Base-by-base conservation (phyloP, 2,113 vertebrate genomes). In the Petrocephalus zakoni region DNA sequence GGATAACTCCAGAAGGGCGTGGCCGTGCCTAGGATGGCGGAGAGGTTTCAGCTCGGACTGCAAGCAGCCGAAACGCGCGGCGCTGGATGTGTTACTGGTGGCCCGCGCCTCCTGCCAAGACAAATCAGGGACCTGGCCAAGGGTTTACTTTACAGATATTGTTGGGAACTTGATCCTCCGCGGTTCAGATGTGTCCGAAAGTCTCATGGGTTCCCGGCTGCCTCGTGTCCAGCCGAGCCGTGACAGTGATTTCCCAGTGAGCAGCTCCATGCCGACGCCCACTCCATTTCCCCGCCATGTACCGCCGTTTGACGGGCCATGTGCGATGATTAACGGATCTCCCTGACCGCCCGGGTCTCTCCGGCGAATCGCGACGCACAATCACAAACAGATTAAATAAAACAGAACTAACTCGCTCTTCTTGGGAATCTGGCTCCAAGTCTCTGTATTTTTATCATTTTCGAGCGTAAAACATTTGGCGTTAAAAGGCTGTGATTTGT, bases 401-500 rank as follows among this genome's bases (percentile, higher is more conserved):
- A 86, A 86, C 29, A 29, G 49, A 34, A 51, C 84, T 37, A 56
- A 87, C 37, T n/a, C 11, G 19, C 55, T 46, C 21, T 46, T 61
- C 86, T 64, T 64, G 53, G 55, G 86, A 46, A 37, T 56, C 29
- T 64, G 86, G 81, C 42, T 21, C 19, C 4, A 17, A 56, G 19
- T 9, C 34, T 10, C 56, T 25, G 53, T 58, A 64, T 55, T 42
- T 64, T 58, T 64, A 87, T 87, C 21, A 61, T 52, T 87, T 47
- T n/a, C 1, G 10, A 87, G 86, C 22, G 21, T 22, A 61, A 87
- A 64, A 87, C 51, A 55, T 55, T 86, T 51, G 49, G 51, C 52
- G 52, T 55, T 86, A 86, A 86, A 86, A 86, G 84, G 87, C 75
- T 78, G n/a, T 51, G 87, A 49, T 72, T 88, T 64, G 88, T 37